Evolutionary conservation across 2,113 vertebrate genomes (phyloP), one percentile per base, ranked within the genome.

Genomic region (Abramis brama): DNA sequence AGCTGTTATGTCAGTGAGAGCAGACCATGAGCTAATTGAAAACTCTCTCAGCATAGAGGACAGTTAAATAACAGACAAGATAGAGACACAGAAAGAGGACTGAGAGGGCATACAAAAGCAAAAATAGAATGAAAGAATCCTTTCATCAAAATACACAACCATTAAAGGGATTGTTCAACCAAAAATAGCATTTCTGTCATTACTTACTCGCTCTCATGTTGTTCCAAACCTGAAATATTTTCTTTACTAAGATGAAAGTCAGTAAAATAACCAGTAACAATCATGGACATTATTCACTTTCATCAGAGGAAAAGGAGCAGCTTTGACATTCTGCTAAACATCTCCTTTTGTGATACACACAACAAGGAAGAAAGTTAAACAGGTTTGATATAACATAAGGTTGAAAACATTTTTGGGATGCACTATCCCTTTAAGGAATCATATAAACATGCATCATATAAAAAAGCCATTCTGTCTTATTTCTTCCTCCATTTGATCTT

Each of bases 11-110:
- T 60, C 52, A 79, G 27, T n/a, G 30, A n/a, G 27, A 25, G 33
- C 30, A 23, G 19, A 43, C 21, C n/a, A 15, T 81, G 59, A 64
- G 59, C 59, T 47, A 64, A 80, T 8, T 80, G 12, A 45, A 79
- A 23, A 59, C 50, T 23, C 21, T 23, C 78, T 19, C n/a, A 19
- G n/a, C 12, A 75, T 21, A 60, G 68, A 84, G 52, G 70, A 84
- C 30, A 60, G 52, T 27, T 71, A 84, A n/a, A 60, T 21, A 84
- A 43, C 60, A 25, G 25, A 77, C n/a, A 50, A 23, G 25, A 71
- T 52, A 73, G 82, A 73, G 50, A 36, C 13, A 27, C 4, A 36
- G 27, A 71, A 10, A 71, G 19, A 75, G 43, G 45, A 47, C 73
- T 7, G 6, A 47, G 23, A 76, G 74, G 23, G 45, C 45, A 55